Percentiles rank a stretch among this genome's conserved stretches.
Conservation (phyloP, 2,113 vertebrate species). For the Seriola dumerili region DNA sequence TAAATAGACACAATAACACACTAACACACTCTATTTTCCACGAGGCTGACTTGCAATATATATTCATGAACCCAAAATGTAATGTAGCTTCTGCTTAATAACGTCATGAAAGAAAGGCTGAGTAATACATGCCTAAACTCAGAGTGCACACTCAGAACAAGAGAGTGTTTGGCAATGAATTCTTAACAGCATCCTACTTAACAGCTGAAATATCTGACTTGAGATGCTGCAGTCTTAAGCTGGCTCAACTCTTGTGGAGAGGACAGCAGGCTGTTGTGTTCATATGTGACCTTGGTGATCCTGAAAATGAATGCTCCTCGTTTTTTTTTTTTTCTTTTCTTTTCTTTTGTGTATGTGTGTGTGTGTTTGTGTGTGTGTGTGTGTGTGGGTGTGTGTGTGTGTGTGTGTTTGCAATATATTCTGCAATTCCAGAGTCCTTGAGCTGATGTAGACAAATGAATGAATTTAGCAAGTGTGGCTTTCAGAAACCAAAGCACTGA, state of each 20-base stretch:
- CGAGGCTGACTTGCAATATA: constrained; percentile 68
- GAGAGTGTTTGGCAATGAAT: constrained; percentile 39
- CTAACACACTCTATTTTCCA: constrained; percentile 68
- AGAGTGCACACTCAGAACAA: constrained; percentile 18
- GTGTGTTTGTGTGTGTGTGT: too few relatives aligned
- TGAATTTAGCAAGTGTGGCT: background rate
- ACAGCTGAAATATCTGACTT: constrained; percentile 26
- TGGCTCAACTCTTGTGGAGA: constrained; percentile 17
- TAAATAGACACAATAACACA: constrained; percentile 59
- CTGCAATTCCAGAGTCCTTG: constrained; percentile 46
- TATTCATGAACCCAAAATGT: constrained; percentile 70
- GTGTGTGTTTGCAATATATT: background rate
- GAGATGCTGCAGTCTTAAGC: constrained; percentile 13
- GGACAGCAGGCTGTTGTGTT: background rate
- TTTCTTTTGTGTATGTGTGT: too few relatives aligned
- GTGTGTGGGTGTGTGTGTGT: too few relatives aligned
- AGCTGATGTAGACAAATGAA: constrained; percentile 46
- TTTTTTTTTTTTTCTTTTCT: background rate
- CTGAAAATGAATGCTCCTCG: constrained; percentile 11
- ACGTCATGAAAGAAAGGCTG: constrained; percentile 42
- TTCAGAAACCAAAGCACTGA: constrained; percentile 10
- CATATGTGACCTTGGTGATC: constrained; percentile 14
- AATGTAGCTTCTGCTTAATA: constrained; percentile 60
- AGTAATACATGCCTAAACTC: constrained; percentile 49
- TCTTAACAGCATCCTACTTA: constrained; percentile 29